These are phyloP conservation scores for Trochalopteron elliotii DNA, from an alignment of 2,113 vertebrate genomes.

Conservation along the genomic window DNA sequence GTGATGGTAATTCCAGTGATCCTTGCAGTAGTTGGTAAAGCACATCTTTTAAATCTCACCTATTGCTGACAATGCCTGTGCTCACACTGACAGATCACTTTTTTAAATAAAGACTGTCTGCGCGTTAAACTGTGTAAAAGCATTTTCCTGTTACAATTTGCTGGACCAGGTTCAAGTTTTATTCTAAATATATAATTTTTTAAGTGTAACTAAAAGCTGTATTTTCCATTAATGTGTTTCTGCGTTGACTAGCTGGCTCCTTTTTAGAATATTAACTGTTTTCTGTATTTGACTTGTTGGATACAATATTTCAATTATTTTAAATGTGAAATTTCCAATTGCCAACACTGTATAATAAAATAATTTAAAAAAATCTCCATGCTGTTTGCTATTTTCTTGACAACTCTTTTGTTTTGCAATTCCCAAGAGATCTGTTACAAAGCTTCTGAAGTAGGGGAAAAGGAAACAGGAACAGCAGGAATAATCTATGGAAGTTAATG, in stretches of 20 bases:
- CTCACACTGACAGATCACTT: constrained; percentile 82
- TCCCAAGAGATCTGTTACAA: neutral
- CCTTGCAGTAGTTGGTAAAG: neutral
- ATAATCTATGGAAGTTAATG: neutral
- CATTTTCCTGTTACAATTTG: constrained; percentile 72
- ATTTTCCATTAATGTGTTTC: constrained; percentile 81
- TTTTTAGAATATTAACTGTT: constrained; percentile 81
- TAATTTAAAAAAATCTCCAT: neutral
- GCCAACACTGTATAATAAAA: constrained; percentile 73
- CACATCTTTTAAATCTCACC: neutral
- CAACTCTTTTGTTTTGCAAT: neutral
- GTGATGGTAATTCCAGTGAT: neutral
- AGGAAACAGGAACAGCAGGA: constrained; percentile 5
- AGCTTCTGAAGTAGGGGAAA: neutral
- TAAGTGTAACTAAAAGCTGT: constrained; percentile 83
- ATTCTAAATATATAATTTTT: constrained; percentile 80
- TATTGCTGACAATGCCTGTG: neutral
- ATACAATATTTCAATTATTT: constrained; percentile 80
- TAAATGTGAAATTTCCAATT: constrained; percentile 69
- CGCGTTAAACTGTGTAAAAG: constrained; percentile 76
- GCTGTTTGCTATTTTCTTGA: constrained; percentile 7
- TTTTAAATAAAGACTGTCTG: constrained; percentile 74
- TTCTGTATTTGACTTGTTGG: constrained; percentile 85
- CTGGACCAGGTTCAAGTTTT: constrained; percentile 71
- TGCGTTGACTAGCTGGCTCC: constrained; percentile 74